Conservation (phyloP, 1,140 invertebrate genomes). For the Anastrepha obliqua region DNA sequence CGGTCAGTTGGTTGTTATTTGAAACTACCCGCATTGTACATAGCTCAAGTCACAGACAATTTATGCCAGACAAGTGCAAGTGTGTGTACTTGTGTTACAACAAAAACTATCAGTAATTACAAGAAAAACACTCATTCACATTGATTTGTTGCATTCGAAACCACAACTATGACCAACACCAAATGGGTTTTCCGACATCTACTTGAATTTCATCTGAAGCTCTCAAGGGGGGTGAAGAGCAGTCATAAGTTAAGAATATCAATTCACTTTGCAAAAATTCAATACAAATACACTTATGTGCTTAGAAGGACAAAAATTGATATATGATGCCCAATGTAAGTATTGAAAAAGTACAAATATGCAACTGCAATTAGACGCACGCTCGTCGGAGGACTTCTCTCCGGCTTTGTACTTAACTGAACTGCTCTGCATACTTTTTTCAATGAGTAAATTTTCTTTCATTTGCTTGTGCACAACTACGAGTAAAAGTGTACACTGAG, state of each 20-base stretch:
- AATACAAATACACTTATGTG: not conserved
- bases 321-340: not conserved
- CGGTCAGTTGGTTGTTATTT: constrained; percentile 45
- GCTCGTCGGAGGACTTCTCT: not conserved
- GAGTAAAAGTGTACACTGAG: too few species aligned
- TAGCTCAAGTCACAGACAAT: constrained; percentile 25
- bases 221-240: not conserved
- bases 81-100: not conserved
- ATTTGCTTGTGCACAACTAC: too few species aligned
- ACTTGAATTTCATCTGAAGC: constrained; percentile 40
- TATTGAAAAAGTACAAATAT: not conserved
- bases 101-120: not conserved
- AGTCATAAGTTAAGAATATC: not conserved
- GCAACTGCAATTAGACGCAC: not conserved
- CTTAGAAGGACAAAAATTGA: not conserved
- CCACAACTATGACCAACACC: constrained; percentile 42
- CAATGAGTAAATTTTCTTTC: too few species aligned
- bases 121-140: constrained; percentile 3
- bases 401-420: not conserved
- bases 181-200: constrained; percentile 30
- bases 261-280: constrained; percentile 22
- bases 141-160: constrained; percentile 47
- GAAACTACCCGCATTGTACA: constrained; percentile 2
- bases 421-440: too few species aligned
- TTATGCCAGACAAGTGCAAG: not conserved